phyloP scores from a whole-genome alignment of 2,113 vertebrate species.

The Amia ocellicauda region DNA sequence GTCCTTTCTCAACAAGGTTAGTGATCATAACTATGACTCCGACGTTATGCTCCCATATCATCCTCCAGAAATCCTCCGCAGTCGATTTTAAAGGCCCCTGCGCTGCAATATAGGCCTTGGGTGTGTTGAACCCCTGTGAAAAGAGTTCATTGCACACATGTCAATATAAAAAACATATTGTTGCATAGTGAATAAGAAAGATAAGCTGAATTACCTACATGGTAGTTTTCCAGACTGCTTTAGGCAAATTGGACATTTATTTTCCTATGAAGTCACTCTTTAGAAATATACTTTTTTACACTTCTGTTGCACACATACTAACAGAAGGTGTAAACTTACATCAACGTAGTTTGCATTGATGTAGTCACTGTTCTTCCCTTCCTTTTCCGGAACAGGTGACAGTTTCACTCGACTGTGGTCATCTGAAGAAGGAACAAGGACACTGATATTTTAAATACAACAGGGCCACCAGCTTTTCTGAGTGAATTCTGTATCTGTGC shows the following conservation, averaged over 20 bases:
- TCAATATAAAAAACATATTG: too few species aligned
- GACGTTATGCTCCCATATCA: constrained; percentile 96
- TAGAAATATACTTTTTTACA: too few species aligned
- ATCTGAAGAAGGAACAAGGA: constrained; percentile 65
- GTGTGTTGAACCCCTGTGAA: constrained; percentile 84
- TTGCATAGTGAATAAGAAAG: too few species aligned
- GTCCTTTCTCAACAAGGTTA: constrained; percentile 92
- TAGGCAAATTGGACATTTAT: too few species aligned
- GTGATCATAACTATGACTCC: constrained; percentile 95
- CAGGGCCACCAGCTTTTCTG: too few species aligned
- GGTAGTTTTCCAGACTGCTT: too few species aligned
- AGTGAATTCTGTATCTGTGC: background rate
- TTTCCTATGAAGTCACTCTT: too few species aligned
- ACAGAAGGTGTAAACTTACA: constrained; percentile 77
- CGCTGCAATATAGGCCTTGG: constrained; percentile 91
- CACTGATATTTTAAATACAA: too few species aligned
- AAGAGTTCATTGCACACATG: constrained; percentile 12
- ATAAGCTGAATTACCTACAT: too few species aligned
- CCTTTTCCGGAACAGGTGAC: constrained; percentile 71
- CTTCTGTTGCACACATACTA: too few species aligned
- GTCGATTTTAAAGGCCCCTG: constrained; percentile 91
- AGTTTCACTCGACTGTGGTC: constrained; percentile 92
- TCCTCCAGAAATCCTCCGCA: constrained; percentile 94
- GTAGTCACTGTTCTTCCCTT: constrained; percentile 83
- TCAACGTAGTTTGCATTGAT: constrained; percentile 97